Percentiles rank a stretch among this genome's conserved stretches.
Conservation (phyloP, 2,797 vertebrate genomes). For the Syncerus caffer region DNA sequence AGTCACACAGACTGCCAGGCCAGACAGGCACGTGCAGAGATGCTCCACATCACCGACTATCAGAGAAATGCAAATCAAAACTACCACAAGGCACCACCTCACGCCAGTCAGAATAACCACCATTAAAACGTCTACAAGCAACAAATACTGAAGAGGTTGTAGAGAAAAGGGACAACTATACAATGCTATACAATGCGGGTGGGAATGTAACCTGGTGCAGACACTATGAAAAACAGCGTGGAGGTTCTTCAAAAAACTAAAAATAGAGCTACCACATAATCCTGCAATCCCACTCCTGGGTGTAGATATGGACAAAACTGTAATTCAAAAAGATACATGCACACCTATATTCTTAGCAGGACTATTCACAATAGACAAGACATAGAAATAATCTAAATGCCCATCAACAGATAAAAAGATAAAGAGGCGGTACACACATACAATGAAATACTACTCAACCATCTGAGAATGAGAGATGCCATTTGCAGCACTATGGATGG, state of each 20-base stretch:
- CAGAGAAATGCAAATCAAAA: neutral
- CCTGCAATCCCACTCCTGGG: neutral
- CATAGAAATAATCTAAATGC: neutral
- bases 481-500: neutral
- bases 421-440: neutral
- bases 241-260: neutral
- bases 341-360: neutral
- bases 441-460: neutral
- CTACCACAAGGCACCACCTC: neutral
- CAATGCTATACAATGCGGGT: neutral
- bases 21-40: neutral
- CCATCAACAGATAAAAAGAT: neutral
- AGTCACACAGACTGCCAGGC: neutral
- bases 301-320: neutral
- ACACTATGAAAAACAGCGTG: neutral
- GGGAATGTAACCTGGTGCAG: neutral
- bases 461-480: neutral
- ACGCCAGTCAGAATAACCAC: neutral
- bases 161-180: neutral
- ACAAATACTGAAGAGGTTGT: neutral
- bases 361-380: neutral
- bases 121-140: neutral
- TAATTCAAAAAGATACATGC: neutral
- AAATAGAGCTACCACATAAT: neutral
- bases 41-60: neutral